phyloP scores from a whole-genome alignment of 2,888 invertebrate genomes.

The Herminia tarsipennalis region DNA sequence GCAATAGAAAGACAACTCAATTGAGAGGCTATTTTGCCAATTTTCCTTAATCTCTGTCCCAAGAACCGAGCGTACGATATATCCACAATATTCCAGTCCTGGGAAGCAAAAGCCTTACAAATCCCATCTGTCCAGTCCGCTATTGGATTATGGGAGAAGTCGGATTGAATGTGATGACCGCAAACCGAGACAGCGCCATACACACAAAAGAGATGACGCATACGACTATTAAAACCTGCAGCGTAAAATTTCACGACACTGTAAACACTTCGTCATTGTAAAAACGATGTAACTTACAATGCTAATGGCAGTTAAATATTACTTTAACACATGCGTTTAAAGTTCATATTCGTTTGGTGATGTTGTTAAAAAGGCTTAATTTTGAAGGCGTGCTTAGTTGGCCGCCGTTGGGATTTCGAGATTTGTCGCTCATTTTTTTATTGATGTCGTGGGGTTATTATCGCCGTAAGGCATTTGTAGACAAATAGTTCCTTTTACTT shows the following conservation, averaged over 20 bases:
- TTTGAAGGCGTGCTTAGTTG: slow-evolving; percentile 83
- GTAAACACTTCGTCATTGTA: slow-evolving; percentile 68
- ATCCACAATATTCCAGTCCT: slow-evolving; percentile 60
- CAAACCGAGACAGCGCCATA: slow-evolving; percentile 47
- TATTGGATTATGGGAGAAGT: slow-evolving; percentile 73
- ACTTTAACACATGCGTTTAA: slow-evolving; percentile 18
- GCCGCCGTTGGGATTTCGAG: slow-evolving; percentile 75
- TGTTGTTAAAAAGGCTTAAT: slow-evolving; percentile 71
- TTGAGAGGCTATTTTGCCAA: slow-evolving; percentile 56
- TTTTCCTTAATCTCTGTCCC: slow-evolving; percentile 58
- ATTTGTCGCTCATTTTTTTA: slow-evolving; percentile 79
- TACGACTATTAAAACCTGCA: slow-evolving; percentile 69
- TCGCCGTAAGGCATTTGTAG: slow-evolving; percentile 63
- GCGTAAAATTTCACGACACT: slow-evolving; percentile 78
- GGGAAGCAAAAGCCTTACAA: slow-evolving; percentile 58
- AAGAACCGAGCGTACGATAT: slow-evolving; percentile 63
- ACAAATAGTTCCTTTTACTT: slow-evolving; percentile 59
- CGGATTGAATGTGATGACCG: slow-evolving; percentile 70
- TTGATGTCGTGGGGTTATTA: slow-evolving; percentile 74
- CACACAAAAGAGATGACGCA: slow-evolving; percentile 41
- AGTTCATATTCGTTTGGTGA: slow-evolving; percentile 36
- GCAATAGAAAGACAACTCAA: slow-evolving; percentile 29
- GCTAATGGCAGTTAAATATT: slow-evolving; percentile 21
- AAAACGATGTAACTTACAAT: slow-evolving; percentile 48
- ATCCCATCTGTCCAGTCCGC: slow-evolving; percentile 66